Evolutionary conservation across 2,888 invertebrate genomes (phyloP), one percentile per base, ranked within the genome.

Genomic region (Melinaea marsaeus): DNA sequence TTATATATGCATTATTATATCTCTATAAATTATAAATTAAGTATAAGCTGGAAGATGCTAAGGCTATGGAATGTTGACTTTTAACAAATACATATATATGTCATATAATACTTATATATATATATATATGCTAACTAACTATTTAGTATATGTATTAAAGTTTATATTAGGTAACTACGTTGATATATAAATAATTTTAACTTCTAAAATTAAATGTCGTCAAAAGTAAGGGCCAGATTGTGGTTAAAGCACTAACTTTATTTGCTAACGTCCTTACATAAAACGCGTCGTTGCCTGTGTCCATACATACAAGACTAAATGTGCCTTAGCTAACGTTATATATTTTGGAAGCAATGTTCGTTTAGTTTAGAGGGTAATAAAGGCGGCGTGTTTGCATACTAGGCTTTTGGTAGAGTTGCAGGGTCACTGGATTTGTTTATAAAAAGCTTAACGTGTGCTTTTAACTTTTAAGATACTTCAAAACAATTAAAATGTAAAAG

Each of bases 221-320:
- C 3, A 32, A 13, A 48, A 6, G 51, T 9, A 51, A 32, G 2
- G 7, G 7, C 7, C 51, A 32, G 32, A 51, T 51, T 51, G 32
- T 6, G 51, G 7, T 32, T 32, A 22, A 22, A 51, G 32, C 32
- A 32, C 7, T n/a, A 51, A 51, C 51, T 32, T 48, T 51, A 51
- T 51, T 9, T 51, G 32, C 32, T 51, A 51, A 51, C 51, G 32
- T 51, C 51, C 9, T 42, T 42, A 51, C 51, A 51, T 51, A 51
- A 51, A 51, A 51, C 51, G 51, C 51, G 32, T 51, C 51, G 51
- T 51, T 51, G 51, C 51, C 51, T 32, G 51, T 9, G 32, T 32
- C 51, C 22, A 32, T 51, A 51, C 32, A 51, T 51, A 51, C 32
- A 51, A 51, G 51, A 51, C 51, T 51, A 51, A 51, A 51, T 51